Conservation (phyloP, 2,113 vertebrate genomes). For the Halichoerus grypus region DNA sequence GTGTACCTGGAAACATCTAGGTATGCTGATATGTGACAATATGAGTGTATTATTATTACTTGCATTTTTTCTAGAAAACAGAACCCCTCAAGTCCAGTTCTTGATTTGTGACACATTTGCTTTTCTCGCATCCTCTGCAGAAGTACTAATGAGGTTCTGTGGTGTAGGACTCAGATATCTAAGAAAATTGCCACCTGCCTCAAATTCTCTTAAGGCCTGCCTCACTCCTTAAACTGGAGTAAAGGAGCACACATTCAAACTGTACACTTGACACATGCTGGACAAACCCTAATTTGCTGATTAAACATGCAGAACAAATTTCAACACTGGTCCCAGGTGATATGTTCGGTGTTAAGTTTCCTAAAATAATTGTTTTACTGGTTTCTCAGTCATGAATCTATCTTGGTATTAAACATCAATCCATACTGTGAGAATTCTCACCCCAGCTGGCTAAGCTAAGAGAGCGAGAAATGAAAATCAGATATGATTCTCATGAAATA, state of each 20-base stretch:
- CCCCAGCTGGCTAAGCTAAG: not conserved
- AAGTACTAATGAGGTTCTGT: not conserved
- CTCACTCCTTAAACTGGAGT: not conserved
- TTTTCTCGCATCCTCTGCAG: not conserved
- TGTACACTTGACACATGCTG: not conserved
- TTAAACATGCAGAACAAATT: conserved; percentile 58
- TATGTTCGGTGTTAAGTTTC: conserved; percentile 15
- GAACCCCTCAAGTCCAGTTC: not conserved
- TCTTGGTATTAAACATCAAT: conserved; percentile 52
- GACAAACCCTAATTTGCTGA: conserved; percentile 51
- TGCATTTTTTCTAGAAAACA: not conserved
- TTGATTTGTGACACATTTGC: not conserved
- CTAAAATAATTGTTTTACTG: conserved; percentile 31
- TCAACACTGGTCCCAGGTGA: conserved; percentile 31
- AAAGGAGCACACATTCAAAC: conserved; percentile 27
- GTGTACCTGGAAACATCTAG: not conserved
- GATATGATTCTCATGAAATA: conserved; percentile 13
- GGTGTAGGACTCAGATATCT: not conserved
- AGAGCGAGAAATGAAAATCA: conserved; percentile 36
- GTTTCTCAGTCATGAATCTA: conserved; percentile 48
- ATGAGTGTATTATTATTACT: not conserved
- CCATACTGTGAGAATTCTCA: conserved; percentile 5
- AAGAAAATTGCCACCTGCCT: not conserved
- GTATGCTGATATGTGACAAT: not conserved
- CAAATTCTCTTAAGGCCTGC: not conserved